A percentile compares a stretch with the other conserved stretches of the same genome.
These are phyloP conservation scores for Hemithea aestivaria DNA, from an alignment of 2,888 invertebrate species.

Conservation along the genomic window DNA sequence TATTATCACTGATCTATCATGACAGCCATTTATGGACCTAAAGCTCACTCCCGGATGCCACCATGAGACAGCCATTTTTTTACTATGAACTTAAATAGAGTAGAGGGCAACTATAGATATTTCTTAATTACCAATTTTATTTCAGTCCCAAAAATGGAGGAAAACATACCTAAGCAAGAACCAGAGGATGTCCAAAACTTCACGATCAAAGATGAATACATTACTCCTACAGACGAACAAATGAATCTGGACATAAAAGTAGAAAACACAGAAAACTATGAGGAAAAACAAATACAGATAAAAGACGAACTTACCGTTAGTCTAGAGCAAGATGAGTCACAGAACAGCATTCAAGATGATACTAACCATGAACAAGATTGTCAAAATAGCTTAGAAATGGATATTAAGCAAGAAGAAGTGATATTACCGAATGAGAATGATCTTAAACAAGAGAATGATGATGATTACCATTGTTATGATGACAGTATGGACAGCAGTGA, in stretches of 20 bases:
- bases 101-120: too few relatives aligned
- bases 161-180: constrained; percentile 3
- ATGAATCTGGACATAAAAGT: constrained; percentile 26
- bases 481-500: constrained; percentile 65
- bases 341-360: constrained; percentile 20
- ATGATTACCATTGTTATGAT: constrained; percentile 53
- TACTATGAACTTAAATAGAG: too few relatives aligned
- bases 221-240: constrained; percentile 16
- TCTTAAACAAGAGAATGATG: constrained; percentile 20
- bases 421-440: constrained; percentile 20
- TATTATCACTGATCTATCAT: too few relatives aligned
- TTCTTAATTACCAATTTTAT: too few relatives aligned
- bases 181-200: background rate
- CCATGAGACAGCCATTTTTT: too few relatives aligned
- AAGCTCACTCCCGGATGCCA: too few relatives aligned
- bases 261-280: constrained; percentile 33
- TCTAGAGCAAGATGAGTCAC: constrained; percentile 10
- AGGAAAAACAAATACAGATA: constrained; percentile 40
- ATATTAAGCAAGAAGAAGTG: constrained; percentile 11
- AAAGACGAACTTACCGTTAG: constrained; percentile 23
- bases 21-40: too few relatives aligned
- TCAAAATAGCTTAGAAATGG: constrained; percentile 3
- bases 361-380: too few relatives aligned
- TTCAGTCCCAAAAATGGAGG: constrained; percentile 17
- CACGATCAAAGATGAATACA: constrained; percentile 19